These are phyloP conservation scores for Prionailurus viverrinus DNA, from an alignment of 2,113 vertebrate genomes.

Conservation along the genomic window DNA sequence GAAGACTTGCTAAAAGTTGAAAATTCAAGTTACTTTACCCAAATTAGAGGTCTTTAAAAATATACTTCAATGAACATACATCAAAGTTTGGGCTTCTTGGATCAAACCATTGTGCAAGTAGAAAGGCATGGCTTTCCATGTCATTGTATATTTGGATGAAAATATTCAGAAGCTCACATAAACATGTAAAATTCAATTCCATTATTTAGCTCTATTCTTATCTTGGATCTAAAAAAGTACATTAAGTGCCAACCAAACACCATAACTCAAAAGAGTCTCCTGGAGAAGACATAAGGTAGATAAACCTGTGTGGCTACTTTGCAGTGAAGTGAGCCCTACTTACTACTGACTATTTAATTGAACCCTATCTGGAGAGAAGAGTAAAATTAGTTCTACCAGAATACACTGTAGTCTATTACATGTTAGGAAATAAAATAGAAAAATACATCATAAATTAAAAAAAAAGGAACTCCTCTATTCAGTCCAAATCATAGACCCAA, in stretches of 20 bases:
- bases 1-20: background rate
- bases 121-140: background rate
- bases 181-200: background rate
- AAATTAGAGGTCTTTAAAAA: slow-evolving; percentile 29
- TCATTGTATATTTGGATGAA: background rate
- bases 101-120: background rate
- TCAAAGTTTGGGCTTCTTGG: background rate
- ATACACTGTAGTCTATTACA: background rate
- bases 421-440: background rate
- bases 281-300: background rate
- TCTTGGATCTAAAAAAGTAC: background rate
- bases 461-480: background rate
- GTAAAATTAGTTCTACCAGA: background rate
- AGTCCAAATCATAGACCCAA: background rate
- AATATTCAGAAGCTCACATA: background rate
- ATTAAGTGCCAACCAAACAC: background rate
- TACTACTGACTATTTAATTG: background rate
- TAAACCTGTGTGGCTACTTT: background rate
- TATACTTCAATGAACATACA: background rate
- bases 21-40: background rate
- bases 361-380: background rate
- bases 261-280: background rate
- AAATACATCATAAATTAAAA: background rate
- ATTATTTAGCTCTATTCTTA: background rate
- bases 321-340: background rate